These are phyloP conservation scores for Manis javanica DNA, from an alignment of 2,797 vertebrate species.

Conservation along the genomic window DNA sequence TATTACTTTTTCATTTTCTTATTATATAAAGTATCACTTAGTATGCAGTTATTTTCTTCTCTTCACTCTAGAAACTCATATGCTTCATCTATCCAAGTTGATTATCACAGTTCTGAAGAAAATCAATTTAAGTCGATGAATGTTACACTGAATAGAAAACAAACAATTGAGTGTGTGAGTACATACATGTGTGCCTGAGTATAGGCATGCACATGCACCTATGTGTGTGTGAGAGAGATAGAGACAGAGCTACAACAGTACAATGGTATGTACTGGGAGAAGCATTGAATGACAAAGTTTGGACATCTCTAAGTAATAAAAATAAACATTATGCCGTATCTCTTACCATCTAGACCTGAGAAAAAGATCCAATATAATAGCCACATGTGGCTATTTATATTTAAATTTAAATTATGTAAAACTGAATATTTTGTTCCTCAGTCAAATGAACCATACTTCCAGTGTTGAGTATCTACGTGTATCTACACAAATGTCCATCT, in stretches of 20 bases:
- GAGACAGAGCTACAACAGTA: not conserved
- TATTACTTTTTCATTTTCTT: not conserved
- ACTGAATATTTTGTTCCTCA: not conserved
- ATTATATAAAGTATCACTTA: not conserved
- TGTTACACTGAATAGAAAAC: not conserved
- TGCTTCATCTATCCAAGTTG: not conserved
- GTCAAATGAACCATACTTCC: no score
- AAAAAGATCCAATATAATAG: not conserved
- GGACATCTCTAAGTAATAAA: not conserved
- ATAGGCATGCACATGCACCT: no score
- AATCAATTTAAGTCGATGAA: not conserved
- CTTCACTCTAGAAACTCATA: not conserved
- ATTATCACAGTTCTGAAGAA: not conserved
- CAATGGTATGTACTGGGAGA: not conserved
- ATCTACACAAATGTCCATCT: no score
- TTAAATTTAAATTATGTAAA: constrained; percentile 7
- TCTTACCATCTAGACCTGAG: not conserved
- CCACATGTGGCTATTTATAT: not conserved
- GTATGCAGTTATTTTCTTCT: not conserved
- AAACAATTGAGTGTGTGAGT: not conserved
- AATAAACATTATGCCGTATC: not conserved
- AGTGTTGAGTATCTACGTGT: not conserved
- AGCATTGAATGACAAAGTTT: not conserved
- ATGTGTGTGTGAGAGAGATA: not conserved
- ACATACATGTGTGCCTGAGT: no score